phyloP scores from a whole-genome alignment of 2,113 vertebrate species.

The Euleptes europaea region DNA sequence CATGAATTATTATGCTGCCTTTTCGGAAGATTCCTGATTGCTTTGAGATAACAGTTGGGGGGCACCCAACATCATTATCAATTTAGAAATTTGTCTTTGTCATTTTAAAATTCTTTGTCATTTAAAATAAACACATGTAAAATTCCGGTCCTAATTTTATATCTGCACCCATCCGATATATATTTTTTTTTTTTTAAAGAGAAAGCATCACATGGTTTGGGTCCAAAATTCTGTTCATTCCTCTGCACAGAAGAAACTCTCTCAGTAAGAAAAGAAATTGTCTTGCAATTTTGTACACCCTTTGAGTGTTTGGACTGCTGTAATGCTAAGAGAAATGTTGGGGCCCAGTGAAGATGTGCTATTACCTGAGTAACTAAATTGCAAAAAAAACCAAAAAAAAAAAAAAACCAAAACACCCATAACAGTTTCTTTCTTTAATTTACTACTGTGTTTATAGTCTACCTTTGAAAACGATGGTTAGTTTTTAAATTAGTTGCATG shows the following conservation, averaged over 20 bases:
- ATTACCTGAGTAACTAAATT: background rate
- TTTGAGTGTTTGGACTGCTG: background rate
- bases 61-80: background rate
- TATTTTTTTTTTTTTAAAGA: background rate
- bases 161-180: background rate
- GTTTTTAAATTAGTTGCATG: background rate
- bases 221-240: no score
- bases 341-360: background rate
- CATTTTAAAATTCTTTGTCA: no score
- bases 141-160: background rate
- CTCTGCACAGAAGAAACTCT: no score
- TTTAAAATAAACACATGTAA: background rate
- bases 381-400: no score
- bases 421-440: background rate
- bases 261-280: background rate
- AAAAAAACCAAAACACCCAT: no score
- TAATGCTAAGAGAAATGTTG: background rate
- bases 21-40: background rate
- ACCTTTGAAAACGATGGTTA: background rate
- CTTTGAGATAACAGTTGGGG: background rate
- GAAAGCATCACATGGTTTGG: background rate
- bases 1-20: background rate
- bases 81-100: background rate
- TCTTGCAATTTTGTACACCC: background rate
- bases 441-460: background rate